Conservation (phyloP, 2,113 vertebrate genomes). For the Notothenia rossii region DNA sequence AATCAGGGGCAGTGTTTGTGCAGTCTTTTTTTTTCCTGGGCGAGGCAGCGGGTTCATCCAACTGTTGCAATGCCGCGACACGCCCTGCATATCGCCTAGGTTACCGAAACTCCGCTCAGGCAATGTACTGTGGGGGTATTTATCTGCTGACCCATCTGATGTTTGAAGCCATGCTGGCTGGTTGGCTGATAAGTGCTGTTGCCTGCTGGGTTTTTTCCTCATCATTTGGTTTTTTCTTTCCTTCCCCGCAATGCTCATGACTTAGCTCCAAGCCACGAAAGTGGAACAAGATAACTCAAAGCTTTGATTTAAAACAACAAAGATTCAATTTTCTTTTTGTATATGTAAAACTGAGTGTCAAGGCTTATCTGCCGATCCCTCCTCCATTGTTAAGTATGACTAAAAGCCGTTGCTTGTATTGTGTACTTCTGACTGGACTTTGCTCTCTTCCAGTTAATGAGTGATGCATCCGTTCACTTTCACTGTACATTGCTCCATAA, state of each 20-base stretch:
- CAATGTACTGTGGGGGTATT: slow-evolving; percentile 40
- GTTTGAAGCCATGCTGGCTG: slow-evolving; percentile 33
- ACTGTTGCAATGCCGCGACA: slow-evolving; percentile 69
- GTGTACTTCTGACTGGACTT: slow-evolving; percentile 62
- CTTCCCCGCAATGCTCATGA: neutral
- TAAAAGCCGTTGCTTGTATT: neutral
- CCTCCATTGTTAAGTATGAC: neutral
- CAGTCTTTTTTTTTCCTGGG: slow-evolving; percentile 66
- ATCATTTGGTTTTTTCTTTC: neutral
- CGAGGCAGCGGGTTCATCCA: slow-evolving; percentile 67
- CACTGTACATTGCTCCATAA: slow-evolving; percentile 31
- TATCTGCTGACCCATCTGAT: slow-evolving; percentile 66
- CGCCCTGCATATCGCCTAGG: slow-evolving; percentile 67
- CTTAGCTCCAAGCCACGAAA: neutral
- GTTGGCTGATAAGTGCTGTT: slow-evolving; percentile 35
- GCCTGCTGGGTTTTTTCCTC: slow-evolving; percentile 14
- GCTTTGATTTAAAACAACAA: neutral
- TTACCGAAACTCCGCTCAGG: slow-evolving; percentile 54
- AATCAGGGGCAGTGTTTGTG: slow-evolving; percentile 63
- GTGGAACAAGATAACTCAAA: neutral
- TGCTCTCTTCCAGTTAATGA: slow-evolving; percentile 75
- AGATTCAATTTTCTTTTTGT: neutral
- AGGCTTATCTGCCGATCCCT: slow-evolving; percentile 6
- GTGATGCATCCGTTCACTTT: slow-evolving; percentile 52
- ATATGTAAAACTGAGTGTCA: neutral